These are phyloP conservation scores for Polydrusus cervinus DNA, from an alignment of 2,888 invertebrate genomes.

Conservation along the genomic window DNA sequence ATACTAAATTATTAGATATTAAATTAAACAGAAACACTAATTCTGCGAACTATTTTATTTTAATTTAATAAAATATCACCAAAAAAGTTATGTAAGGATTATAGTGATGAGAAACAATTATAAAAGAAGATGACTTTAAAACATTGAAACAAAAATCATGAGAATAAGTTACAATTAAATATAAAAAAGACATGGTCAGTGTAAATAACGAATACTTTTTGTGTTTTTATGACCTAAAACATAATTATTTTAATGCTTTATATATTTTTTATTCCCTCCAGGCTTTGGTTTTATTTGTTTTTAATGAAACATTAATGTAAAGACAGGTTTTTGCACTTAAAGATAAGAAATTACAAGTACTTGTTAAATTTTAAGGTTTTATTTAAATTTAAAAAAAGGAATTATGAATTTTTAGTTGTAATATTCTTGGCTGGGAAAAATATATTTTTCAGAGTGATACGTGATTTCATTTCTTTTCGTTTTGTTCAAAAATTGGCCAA, in stretches of 20 bases:
- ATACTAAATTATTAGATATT: no score
- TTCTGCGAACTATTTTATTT: no score
- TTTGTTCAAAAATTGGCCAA: no score
- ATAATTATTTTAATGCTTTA: neutral
- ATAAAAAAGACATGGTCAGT: constrained; percentile 14
- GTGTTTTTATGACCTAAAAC: neutral
- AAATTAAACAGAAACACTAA: no score
- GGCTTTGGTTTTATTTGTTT: neutral
- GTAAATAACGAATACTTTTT: neutral
- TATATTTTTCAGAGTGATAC: no score
- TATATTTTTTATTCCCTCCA: neutral
- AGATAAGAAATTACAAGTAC: neutral
- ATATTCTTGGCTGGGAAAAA: no score
- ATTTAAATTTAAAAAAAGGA: neutral
- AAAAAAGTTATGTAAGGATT: neutral
- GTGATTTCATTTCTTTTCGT: no score
- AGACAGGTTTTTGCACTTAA: neutral
- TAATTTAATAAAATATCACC: no score
- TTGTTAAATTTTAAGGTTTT: constrained; percentile 7
- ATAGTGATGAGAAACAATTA: neutral
- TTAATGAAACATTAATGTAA: neutral
- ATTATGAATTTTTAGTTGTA: no score
- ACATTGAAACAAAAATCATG: neutral
- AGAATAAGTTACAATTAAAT: neutral
- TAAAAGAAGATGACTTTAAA: no score